phyloP scores from a whole-genome alignment of 2,888 invertebrate species.

The Sinohyriopsis cumingii region DNA sequence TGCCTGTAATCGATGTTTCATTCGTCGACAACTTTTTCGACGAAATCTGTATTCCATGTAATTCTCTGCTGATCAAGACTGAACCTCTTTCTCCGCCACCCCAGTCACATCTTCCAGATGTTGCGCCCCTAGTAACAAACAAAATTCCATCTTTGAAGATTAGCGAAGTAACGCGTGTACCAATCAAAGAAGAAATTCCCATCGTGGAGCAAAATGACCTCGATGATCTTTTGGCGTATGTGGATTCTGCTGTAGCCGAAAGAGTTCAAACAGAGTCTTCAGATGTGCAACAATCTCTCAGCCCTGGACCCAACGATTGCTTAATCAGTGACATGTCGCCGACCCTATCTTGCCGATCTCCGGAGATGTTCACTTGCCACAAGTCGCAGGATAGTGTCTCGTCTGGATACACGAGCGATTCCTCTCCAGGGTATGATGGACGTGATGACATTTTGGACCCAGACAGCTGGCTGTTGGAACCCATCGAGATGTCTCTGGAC shows the following conservation, averaged over 20 bases:
- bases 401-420: constrained; percentile 22
- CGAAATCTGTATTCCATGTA: constrained; percentile 16
- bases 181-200: constrained; percentile 6
- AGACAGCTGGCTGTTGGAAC: constrained; percentile 44
- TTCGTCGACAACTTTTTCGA: constrained; percentile 58
- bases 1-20: constrained; percentile 52
- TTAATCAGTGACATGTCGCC: constrained; percentile 6
- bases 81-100: constrained; percentile 27
- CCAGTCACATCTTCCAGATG: not conserved
- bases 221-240: constrained; percentile 8
- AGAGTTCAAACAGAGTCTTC: not conserved
- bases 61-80: constrained; percentile 22
- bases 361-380: constrained; percentile 12
- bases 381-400: constrained; percentile 16
- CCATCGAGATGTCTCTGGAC: constrained; percentile 39
- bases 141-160: not conserved
- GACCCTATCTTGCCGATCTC: constrained; percentile 19
- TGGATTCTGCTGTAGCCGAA: constrained; percentile 4
- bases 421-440: constrained; percentile 35
- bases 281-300: constrained; percentile 22
- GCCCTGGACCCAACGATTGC: constrained; percentile 25
- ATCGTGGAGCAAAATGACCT: constrained; percentile 13
- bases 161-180: constrained; percentile 4
- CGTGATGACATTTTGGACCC: constrained; percentile 44
- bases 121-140: not conserved